A percentile compares a stretch with the other conserved stretches of the same genome.
phyloP scores from a whole-genome alignment of 64 coral and sea anemone species.

The Montipora capricornis region DNA sequence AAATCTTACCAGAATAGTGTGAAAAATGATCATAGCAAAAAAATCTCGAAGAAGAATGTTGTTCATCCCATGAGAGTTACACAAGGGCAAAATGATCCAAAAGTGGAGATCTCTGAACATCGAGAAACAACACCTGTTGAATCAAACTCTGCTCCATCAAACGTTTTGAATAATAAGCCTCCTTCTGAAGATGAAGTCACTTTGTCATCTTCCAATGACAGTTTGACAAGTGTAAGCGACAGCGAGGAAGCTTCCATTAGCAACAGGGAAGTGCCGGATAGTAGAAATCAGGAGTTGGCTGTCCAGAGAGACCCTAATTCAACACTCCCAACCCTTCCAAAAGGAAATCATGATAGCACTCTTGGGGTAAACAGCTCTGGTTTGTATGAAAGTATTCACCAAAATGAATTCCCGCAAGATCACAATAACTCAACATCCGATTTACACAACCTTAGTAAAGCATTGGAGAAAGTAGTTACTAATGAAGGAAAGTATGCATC shows the following conservation, averaged over 20 bases:
- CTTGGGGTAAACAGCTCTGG: slow-evolving; percentile 25
- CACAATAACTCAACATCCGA: slow-evolving; percentile 70
- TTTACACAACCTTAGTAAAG: slow-evolving; percentile 53
- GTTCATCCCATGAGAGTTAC: slow-evolving; percentile 55
- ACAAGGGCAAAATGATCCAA: not conserved
- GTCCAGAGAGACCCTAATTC: slow-evolving; percentile 69
- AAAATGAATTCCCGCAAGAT: slow-evolving; percentile 5
- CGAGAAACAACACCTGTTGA: not conserved
- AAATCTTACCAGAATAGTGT: slow-evolving; percentile 71
- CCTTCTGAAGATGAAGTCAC: not conserved
- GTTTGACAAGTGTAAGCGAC: slow-evolving; percentile 84
- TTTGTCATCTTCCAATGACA: slow-evolving; percentile 65
- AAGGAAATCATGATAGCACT: slow-evolving; percentile 13
- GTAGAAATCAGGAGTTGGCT: slow-evolving; percentile 2
- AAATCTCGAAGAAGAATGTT: slow-evolving; percentile 45
- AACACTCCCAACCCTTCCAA: slow-evolving; percentile 77
- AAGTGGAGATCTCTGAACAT: not conserved
- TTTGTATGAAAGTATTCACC: slow-evolving; percentile 53
- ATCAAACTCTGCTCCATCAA: not conserved
- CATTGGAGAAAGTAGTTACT: not conserved
- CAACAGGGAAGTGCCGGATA: slow-evolving; percentile 31
- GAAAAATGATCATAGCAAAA: slow-evolving; percentile 24
- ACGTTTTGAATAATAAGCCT: not conserved
- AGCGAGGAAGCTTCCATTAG: slow-evolving; percentile 54
- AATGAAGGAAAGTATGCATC: slow-evolving; percentile 65